Percentiles rank a stretch among this genome's conserved stretches.
Conservation (phyloP, 2,888 invertebrate species). For the Leucophenga maculata region DNA sequence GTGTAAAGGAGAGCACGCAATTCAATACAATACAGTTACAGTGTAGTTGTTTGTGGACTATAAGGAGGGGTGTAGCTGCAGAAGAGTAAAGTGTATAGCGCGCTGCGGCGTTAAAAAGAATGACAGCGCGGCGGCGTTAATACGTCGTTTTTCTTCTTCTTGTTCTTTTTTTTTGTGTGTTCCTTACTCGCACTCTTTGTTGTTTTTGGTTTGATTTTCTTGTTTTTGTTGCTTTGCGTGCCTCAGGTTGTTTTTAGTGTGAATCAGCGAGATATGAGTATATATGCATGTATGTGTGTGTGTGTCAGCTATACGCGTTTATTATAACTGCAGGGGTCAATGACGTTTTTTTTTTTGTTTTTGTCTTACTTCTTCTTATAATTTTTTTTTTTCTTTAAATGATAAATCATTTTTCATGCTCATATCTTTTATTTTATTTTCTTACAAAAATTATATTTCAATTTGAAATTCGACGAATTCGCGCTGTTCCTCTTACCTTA, state of each 20-base stretch:
- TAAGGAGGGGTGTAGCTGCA: not conserved
- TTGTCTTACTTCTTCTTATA: not conserved
- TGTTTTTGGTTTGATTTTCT: not conserved
- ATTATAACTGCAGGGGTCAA: constrained; percentile 17
- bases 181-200: not conserved
- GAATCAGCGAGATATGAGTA: not conserved
- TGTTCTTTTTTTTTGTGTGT: too few species aligned
- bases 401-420: constrained; percentile 21
- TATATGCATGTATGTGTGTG: not conserved
- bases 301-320: not conserved
- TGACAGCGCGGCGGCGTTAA: too few species aligned
- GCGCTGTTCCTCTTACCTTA: constrained; percentile 22
- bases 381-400: constrained; percentile 1
- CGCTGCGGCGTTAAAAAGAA: too few species aligned
- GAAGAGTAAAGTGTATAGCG: too few species aligned
- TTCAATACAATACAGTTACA: not conserved
- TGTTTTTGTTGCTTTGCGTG: not conserved
- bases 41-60: not conserved
- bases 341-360: constrained; percentile 18
- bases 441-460: not conserved
- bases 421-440: constrained; percentile 13
- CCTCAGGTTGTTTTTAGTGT: constrained; percentile 4
- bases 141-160: too few species aligned
- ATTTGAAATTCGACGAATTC: constrained; percentile 3
- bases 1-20: not conserved